Evolutionary conservation across 2,888 invertebrate genomes (phyloP), one percentile per base, ranked within the genome.

Genomic region (Hypomecis punctinalis): DNA sequence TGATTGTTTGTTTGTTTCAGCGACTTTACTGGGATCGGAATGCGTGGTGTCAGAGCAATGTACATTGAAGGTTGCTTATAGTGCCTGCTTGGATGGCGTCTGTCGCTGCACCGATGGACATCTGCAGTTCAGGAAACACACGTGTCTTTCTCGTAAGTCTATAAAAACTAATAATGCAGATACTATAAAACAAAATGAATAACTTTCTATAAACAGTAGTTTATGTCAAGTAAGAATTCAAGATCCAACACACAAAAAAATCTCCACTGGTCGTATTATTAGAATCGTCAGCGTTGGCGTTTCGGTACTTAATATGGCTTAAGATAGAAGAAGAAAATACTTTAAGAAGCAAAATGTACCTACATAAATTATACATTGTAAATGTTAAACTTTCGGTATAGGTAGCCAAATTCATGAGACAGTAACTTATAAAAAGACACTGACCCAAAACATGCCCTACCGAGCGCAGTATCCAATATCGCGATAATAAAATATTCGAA

Each of bases 131-230:
- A 94, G 97, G 81, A 96, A 97, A 82, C 98, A 98, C 86, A 98
- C 97, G 47, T 98, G 98, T 84, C 94, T 98, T 61, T 96, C 96
- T 83, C 97, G 98, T 98, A 95, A 97, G 97, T 96, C 36, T 45
- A 2, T 13, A 23, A 23, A 23, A 23, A 23, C 23, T 23, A 23
- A 23, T 23, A 23, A 23, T 23, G 23, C 23, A 23, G 23, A 23
- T 2, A 23, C 23, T 23, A 23, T 23, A 23, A 1, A 23, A 23
- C 1, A n/a, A 23, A 23, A 23, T 23, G 23, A 2, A 23, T 23
- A 23, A 23, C 23, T 23, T 23, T 23, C 23, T 23, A 23, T 23
- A 3, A 23, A 23, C 23, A 23, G 23, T 23, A 23, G 1, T 23
- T 23, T 23, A 23, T 23, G 23, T 23, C 23, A 23, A 23, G 23